Evolutionary conservation across 2,113 vertebrate genomes (phyloP).

Genomic region (Corapipo altera): DNA sequence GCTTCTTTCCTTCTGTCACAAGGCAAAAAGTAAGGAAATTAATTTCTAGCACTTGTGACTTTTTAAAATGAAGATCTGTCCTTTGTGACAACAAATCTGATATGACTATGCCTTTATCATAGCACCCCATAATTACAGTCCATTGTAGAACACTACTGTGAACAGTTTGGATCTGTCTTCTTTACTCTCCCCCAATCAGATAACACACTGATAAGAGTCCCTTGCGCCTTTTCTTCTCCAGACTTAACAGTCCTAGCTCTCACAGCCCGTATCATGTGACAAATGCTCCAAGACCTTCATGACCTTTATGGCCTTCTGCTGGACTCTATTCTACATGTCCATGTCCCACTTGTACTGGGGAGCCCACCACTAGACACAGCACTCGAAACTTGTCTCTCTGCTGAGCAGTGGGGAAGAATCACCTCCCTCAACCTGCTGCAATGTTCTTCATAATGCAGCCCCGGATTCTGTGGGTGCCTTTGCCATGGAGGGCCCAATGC

Average conservation of each 20-base stretch:
- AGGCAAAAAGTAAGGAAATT: neutral
- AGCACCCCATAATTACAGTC: neutral
- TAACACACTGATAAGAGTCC: neutral
- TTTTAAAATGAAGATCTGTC: neutral
- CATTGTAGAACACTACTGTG: neutral
- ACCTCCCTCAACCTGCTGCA: neutral
- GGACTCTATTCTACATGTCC: neutral
- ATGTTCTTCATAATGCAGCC: neutral
- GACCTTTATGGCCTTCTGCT: neutral
- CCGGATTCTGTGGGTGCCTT: neutral
- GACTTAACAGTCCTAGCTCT: neutral
- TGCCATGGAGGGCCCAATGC: neutral
- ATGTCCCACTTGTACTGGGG: no score
- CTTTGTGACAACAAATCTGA: neutral
- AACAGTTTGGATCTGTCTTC: neutral
- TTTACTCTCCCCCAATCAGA: neutral
- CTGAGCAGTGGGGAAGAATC: neutral
- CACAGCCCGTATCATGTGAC: neutral
- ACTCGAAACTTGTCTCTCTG: accelerated
- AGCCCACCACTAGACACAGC: neutral
- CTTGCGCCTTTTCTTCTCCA: neutral
- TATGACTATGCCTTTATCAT: neutral
- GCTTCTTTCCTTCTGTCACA: neutral
- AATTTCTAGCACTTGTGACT: neutral
- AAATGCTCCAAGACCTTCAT: neutral